Percentiles rank a stretch among this genome's conserved stretches.
Evolutionary conservation across 2,113 vertebrate species (phyloP).

Genomic region (western clawed frog (Xenopus tropicalis)): UCB_Xtro_10.0 CM004444.2:20024001-20024500

Average conservation of each 20-base stretch:
- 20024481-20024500: too few relatives aligned
- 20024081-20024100: too few relatives aligned
- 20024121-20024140: not conserved
- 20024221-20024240: not conserved
- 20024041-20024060: too few relatives aligned
- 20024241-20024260: not conserved
- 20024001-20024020: too few relatives aligned
- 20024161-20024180: not conserved
- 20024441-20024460: too few relatives aligned
- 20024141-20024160: not conserved
- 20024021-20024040: too few relatives aligned
- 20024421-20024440: too few relatives aligned
- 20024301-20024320: not conserved
- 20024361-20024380: not conserved
- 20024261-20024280: not conserved
- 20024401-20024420: too few relatives aligned
- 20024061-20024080: too few relatives aligned
- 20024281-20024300: not conserved
- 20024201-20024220: not conserved
- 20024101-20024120: too few relatives aligned
- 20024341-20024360: constrained; percentile 1
- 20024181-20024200: constrained; percentile 4
- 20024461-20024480: too few relatives aligned
- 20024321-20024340: not conserved
- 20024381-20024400: too few relatives aligned